Evolutionary conservation across 2,888 invertebrate genomes (phyloP).

Genomic region (Melikaiella ostensackeni): DNA sequence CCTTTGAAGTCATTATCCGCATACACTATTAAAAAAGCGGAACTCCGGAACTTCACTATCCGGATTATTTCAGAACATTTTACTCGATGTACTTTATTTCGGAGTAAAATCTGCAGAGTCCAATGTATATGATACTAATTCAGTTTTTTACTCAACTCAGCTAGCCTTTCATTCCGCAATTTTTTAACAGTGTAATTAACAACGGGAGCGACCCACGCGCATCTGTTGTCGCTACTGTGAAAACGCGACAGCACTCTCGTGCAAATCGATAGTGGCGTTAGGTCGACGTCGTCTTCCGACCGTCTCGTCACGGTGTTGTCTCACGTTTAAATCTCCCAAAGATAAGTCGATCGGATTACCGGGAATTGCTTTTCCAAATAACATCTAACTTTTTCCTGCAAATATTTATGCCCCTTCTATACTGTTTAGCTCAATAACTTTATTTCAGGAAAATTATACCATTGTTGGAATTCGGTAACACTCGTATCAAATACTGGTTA

Average conservation of each 20-base stretch:
- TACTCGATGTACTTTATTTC: no score
- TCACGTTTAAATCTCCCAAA: constrained; percentile 47
- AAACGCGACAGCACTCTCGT: constrained; percentile 25
- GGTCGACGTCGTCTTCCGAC: constrained; percentile 62
- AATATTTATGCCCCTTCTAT: not conserved
- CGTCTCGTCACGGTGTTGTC: constrained; percentile 59
- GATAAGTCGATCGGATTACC: not conserved
- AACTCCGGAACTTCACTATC: no score
- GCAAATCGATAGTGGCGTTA: constrained; percentile 54
- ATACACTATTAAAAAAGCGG: not conserved
- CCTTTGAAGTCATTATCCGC: not conserved
- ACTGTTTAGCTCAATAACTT: not conserved
- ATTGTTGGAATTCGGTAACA: not conserved
- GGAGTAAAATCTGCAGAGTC: no score
- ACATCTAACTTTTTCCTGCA: not conserved
- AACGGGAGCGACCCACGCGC: constrained; percentile 6
- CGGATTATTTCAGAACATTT: no score
- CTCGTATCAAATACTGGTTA: not conserved
- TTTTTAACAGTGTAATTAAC: not conserved
- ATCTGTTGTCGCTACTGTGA: constrained; percentile 11
- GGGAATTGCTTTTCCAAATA: not conserved
- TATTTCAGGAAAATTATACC: not conserved
- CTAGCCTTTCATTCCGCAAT: no score
- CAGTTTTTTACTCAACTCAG: no score
- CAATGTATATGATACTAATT: no score